Conservation (phyloP, 2,888 invertebrate genomes). For the Thelaira solivaga region DNA sequence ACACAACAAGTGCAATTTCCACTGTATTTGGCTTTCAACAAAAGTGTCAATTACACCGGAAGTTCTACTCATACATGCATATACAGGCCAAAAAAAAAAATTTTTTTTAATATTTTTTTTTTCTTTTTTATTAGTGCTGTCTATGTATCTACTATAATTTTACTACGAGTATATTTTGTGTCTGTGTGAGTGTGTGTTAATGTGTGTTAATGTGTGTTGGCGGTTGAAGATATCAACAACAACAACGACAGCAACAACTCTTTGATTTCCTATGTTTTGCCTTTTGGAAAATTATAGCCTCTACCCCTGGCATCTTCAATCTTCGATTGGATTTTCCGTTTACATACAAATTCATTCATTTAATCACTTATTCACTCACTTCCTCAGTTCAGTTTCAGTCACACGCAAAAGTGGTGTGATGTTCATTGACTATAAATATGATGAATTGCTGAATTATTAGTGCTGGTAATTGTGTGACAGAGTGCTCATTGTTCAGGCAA, state of each 20-base stretch:
- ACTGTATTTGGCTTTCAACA: conserved; percentile 54
- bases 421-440: conserved; percentile 50
- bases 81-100: no score
- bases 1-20: conserved; percentile 37
- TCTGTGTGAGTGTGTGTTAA: background rate
- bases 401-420: no score
- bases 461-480: conserved; percentile 36
- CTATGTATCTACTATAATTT: no score
- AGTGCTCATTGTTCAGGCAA: no score
- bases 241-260: conserved; percentile 31
- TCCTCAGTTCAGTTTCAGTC: conserved; percentile 36
- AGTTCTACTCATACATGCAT: conserved; percentile 50
- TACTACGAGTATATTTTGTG: background rate
- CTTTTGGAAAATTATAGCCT: conserved; percentile 28
- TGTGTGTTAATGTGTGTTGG: background rate
- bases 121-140: no score
- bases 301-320: background rate
- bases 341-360: conserved; percentile 32
- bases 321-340: conserved; percentile 8
- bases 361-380: conserved; percentile 36
- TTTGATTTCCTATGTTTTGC: conserved; percentile 52
- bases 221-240: conserved; percentile 37
- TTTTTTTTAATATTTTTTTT: no score
- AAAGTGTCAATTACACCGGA: conserved; percentile 63
- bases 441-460: conserved; percentile 61